Base-by-base conservation (phyloP, 1,140 invertebrate species). In the Agraylea sexmaculata region DNA sequence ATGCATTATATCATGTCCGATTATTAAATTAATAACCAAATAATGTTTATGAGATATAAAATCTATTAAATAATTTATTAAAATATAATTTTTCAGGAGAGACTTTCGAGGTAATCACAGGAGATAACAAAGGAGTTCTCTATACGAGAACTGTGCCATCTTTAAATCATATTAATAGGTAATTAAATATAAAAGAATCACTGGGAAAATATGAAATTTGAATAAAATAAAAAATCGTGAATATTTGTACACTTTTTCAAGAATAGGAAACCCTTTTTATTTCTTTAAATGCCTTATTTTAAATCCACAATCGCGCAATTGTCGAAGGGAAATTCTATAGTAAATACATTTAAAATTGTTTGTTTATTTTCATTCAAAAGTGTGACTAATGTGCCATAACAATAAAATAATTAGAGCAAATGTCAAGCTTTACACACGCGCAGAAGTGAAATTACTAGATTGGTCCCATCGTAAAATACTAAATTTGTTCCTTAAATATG, bases 81-180 rank as follows among this genome's bases (percentile, higher is more conserved):
- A 15, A 31, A 23, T 38, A 4, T 40, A 4, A 18, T 15, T 16
- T 40, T 32, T 37, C 25, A 46, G 44, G 40, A n/a, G 40, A 42
- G 25, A 37, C 28, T 30, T 46, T 46, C 18, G 23, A 46, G 12
- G 21, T 42, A 16, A 31, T 6, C 10, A 46, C 44, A 25, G 44
- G 37, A 13, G 33, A 46, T 2, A 37, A 21, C n/a, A 37, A 42
- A 11, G 44, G 44, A 13, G 25, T 37, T 37, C 40, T 46, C 13
- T 12, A 36, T 20, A 17, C 41, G 10, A 21, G 17, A n/a, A 35
- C 23, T 18, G 19, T 20, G 2, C 42, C 45, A 13, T 37, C 37
- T 1, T 30, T 40, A 22, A 47, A 47, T 22, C 36, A 19, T n/a
- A 29, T 47, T 16, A 37, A 47, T 29, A 47, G 45, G 45, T 47